These are phyloP conservation scores for Alosa sapidissima DNA, from an alignment of 2,797 vertebrate genomes.

Conservation along the genomic window DNA sequence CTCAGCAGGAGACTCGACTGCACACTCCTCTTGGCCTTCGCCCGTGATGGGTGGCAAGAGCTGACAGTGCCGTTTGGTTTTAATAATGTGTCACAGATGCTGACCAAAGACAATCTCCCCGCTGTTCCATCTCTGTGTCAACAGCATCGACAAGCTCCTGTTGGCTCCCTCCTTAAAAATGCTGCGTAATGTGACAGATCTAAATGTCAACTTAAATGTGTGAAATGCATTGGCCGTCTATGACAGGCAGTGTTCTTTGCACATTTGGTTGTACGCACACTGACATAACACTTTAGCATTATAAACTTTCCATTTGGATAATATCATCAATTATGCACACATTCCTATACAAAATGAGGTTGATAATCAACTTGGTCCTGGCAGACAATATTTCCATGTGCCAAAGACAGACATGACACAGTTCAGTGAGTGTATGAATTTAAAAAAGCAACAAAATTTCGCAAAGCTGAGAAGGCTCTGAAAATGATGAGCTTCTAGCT, in stretches of 20 bases:
- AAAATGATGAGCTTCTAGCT: neutral
- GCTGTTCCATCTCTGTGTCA: neutral
- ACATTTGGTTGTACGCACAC: neutral
- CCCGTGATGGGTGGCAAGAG: conserved; percentile 19
- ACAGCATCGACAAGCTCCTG: neutral
- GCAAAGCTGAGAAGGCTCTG: neutral
- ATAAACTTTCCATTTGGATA: neutral
- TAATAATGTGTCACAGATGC: conserved; percentile 10
- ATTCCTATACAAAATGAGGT: neutral
- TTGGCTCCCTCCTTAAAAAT: neutral
- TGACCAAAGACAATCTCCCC: conserved; percentile 19
- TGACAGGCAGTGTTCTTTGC: neutral
- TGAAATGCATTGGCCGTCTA: neutral
- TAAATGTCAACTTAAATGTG: conserved; percentile 7
- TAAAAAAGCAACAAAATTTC: neutral
- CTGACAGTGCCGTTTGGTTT: conserved; percentile 20
- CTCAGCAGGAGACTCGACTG: neutral
- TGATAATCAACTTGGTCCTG: neutral
- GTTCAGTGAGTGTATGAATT: neutral
- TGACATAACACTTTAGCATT: neutral
- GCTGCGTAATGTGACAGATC: neutral
- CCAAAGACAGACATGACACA: neutral
- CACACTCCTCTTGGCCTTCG: neutral
- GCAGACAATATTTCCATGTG: neutral
- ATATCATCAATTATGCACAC: neutral